Percentiles rank a stretch among this genome's conserved stretches.
phyloP scores from a whole-genome alignment of 1,140 invertebrate species.

The Cydia strobilella region DNA sequence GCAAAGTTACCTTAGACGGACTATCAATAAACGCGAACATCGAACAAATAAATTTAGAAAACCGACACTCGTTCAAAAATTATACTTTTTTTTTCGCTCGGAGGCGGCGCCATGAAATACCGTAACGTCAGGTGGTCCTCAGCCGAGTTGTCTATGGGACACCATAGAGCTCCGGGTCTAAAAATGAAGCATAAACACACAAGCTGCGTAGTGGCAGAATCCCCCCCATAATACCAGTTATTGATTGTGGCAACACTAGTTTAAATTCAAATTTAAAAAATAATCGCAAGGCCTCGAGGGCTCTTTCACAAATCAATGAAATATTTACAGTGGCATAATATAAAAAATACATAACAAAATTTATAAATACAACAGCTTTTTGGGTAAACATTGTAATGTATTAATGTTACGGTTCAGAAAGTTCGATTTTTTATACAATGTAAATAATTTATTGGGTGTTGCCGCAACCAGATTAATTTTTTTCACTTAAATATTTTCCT shows the following conservation, averaged over 20 bases:
- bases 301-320: too few species aligned
- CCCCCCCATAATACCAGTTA: not conserved
- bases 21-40: not conserved
- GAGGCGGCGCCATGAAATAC: conserved; percentile 11
- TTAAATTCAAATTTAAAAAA: not conserved
- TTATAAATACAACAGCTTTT: too few species aligned
- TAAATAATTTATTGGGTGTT: not conserved
- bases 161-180: conserved; percentile 43
- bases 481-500: conserved; percentile 1
- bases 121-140: conserved; percentile 24
- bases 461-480: not conserved
- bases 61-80: conserved; percentile 22
- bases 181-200: conserved; percentile 66
- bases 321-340: too few species aligned
- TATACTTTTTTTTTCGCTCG: conserved; percentile 29
- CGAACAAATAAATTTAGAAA: conserved; percentile 4
- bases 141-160: conserved; percentile 37
- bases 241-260: conserved; percentile 32
- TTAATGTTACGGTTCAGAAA: too few species aligned
- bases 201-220: conserved; percentile 59
- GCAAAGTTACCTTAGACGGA: too few species aligned
- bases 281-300: too few species aligned
- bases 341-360: too few species aligned
- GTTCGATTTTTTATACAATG: too few species aligned
- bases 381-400: too few species aligned